Conservation (phyloP, 2,888 invertebrate genomes). For the Sphaerophoria rueppellii region DNA sequence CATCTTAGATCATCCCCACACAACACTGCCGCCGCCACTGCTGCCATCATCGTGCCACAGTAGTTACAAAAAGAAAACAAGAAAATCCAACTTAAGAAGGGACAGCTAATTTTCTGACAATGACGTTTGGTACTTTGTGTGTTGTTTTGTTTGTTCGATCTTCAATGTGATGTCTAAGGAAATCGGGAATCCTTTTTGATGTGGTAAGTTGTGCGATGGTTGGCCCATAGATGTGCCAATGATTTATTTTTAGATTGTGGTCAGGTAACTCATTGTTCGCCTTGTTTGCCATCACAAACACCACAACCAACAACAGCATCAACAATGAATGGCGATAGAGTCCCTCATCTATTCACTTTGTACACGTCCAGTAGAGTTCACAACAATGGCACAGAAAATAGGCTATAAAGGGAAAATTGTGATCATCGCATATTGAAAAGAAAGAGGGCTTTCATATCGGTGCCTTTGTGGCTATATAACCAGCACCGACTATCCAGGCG, state of each 20-base stretch:
- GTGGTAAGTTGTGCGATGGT: constrained; percentile 57
- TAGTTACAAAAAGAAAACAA: constrained; percentile 1
- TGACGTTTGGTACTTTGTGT: constrained; percentile 41
- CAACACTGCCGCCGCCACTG: background rate
- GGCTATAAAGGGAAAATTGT: constrained; percentile 48
- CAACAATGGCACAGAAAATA: constrained; percentile 61
- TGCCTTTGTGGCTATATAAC: constrained; percentile 36
- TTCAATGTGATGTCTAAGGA: too few relatives aligned
- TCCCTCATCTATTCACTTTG: background rate
- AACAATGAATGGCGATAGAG: constrained; percentile 51
- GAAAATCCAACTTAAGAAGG: background rate
- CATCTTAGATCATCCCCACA: background rate
- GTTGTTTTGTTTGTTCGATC: too few relatives aligned
- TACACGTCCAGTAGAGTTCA: background rate
- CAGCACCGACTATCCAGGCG: constrained; percentile 21
- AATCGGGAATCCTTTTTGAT: constrained; percentile 68
- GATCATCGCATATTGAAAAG: constrained; percentile 11
- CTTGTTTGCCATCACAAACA: constrained; percentile 52
- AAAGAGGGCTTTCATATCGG: constrained; percentile 35
- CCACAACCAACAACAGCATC: background rate
- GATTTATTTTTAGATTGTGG: constrained; percentile 71
- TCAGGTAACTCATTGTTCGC: constrained; percentile 69
- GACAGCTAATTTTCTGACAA: constrained; percentile 53
- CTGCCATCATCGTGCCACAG: background rate
- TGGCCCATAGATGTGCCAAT: constrained; percentile 63